Conservation (phyloP, 2,888 invertebrate species). For the Hypomecis atomaria region DNA sequence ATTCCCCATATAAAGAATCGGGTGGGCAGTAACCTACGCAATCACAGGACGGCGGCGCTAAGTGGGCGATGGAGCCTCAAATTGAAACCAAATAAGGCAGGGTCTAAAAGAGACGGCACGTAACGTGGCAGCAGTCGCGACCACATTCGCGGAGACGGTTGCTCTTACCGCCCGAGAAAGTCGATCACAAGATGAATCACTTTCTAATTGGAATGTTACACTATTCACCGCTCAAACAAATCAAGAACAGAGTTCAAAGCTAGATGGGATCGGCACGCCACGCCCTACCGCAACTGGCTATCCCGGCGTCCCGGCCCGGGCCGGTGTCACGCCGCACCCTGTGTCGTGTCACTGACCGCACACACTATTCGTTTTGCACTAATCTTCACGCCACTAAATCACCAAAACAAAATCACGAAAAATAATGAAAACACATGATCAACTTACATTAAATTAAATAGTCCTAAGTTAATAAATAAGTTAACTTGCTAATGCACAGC, state of each 20-base stretch:
- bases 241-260: constrained; percentile 35
- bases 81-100: constrained; percentile 75
- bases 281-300: constrained; percentile 82
- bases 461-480: constrained; percentile 83
- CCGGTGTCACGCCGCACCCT: constrained; percentile 59
- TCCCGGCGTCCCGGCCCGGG: constrained; percentile 60
- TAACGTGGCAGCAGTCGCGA: constrained; percentile 73
- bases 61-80: constrained; percentile 71
- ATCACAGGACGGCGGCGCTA: constrained; percentile 54
- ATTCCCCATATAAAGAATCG: constrained; percentile 51
- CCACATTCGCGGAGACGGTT: constrained; percentile 54
- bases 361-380: constrained; percentile 67
- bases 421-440: constrained; percentile 52
- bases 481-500: constrained; percentile 83
- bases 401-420: constrained; percentile 59
- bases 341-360: constrained; percentile 78
- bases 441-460: constrained; percentile 84
- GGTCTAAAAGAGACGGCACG: constrained; percentile 57
- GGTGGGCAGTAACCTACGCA: constrained; percentile 70
- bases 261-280: constrained; percentile 61
- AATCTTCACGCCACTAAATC: constrained; percentile 57
- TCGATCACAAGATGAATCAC: constrained; percentile 56
- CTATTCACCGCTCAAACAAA: constrained; percentile 22
- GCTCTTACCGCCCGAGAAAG: constrained; percentile 65
- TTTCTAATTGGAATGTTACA: constrained; percentile 59